These are phyloP conservation scores for Torymus texanus DNA, from an alignment of 2,888 invertebrate genomes.

Conservation along the genomic window DNA sequence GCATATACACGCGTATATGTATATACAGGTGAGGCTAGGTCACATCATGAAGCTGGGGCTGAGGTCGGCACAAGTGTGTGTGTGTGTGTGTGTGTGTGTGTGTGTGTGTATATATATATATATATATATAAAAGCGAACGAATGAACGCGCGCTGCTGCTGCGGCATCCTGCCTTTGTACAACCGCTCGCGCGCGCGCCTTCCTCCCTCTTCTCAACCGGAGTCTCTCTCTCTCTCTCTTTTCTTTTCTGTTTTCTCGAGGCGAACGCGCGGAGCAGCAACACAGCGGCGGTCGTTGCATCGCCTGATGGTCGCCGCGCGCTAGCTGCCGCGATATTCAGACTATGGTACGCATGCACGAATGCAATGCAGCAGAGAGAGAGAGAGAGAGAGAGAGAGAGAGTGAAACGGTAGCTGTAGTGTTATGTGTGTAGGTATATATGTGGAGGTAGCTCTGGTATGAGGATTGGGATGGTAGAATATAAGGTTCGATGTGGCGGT, in stretches of 20 bases:
- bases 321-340: slow-evolving; percentile 30
- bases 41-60: slow-evolving; percentile 43
- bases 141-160: slow-evolving; percentile 61
- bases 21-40: slow-evolving; percentile 64
- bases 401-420: neutral
- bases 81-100: too few species aligned
- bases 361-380: neutral
- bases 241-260: slow-evolving; percentile 50
- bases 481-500: too few species aligned
- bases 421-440: neutral
- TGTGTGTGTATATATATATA: too few species aligned
- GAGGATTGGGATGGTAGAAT: too few species aligned
- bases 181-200: slow-evolving; percentile 51
- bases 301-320: slow-evolving; percentile 1
- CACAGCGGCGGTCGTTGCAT: slow-evolving; percentile 46
- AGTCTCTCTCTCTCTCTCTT: slow-evolving; percentile 36
- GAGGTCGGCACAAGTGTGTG: slow-evolving; percentile 24
- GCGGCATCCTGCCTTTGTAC: slow-evolving; percentile 69
- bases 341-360: slow-evolving; percentile 28
- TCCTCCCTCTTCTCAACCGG: slow-evolving; percentile 43
- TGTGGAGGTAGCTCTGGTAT: too few species aligned
- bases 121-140: neutral
- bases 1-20: slow-evolving; percentile 31
- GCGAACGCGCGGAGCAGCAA: slow-evolving; percentile 20
- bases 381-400: neutral